These are phyloP conservation scores for Drosophila pectinifera DNA, from an alignment of 1,140 invertebrate genomes.

Conservation along the genomic window DNA sequence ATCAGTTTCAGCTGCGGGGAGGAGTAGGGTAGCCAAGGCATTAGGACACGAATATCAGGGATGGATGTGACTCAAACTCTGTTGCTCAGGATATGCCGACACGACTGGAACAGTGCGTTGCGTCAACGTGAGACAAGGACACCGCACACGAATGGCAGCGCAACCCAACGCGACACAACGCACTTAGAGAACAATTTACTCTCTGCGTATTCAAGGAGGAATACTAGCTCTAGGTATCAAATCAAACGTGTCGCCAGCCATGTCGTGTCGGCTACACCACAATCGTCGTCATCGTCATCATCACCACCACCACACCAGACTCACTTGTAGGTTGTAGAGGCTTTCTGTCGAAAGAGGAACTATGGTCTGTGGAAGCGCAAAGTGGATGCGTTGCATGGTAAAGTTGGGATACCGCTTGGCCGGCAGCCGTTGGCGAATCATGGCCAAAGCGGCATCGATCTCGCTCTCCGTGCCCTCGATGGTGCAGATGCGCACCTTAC, in stretches of 20 bases:
- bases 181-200: constrained; percentile 25
- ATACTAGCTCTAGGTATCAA: constrained; percentile 15
- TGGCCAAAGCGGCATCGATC: constrained; percentile 91
- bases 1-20: constrained; percentile 90
- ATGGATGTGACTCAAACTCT: constrained; percentile 7
- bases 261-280: constrained; percentile 14
- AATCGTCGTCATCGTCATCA: constrained; percentile 9
- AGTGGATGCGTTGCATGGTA: constrained; percentile 91
- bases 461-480: constrained; percentile 91
- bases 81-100: constrained; percentile 11
- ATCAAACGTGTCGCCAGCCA: constrained; percentile 2
- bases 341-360: constrained; percentile 79
- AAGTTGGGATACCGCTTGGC: constrained; percentile 91
- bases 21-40: constrained; percentile 14
- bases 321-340: constrained; percentile 76
- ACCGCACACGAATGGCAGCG: too few relatives aligned
- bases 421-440: constrained; percentile 94
- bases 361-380: constrained; percentile 86
- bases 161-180: not conserved
- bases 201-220: constrained; percentile 27
- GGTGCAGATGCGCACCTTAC: constrained; percentile 91
- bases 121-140: too few relatives aligned
- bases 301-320: constrained; percentile 14
- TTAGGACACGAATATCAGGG: constrained; percentile 14
- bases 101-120: constrained; percentile 26